Base-by-base conservation (phyloP, 2,888 invertebrate genomes). In the Idaea dimidiata region DNA sequence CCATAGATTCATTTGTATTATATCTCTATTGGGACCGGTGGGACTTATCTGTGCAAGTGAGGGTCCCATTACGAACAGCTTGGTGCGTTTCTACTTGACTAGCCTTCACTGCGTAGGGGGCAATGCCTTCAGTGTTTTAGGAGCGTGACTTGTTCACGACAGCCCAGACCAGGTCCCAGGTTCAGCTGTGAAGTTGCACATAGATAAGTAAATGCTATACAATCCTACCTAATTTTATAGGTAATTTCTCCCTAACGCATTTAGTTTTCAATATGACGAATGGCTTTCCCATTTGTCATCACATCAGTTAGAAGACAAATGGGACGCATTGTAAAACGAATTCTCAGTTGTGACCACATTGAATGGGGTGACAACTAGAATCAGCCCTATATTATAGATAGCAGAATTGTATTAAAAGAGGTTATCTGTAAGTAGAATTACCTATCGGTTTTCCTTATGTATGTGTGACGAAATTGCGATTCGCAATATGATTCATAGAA, bases 111-210 rank as follows among this genome's bases (percentile, higher is more conserved):
- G 59, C 74, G 74, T 72, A 74, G 80, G 80, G 79, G 77, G 70
- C 78, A 76, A 78, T 75, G 78, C 69, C 73, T 76, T 75, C 72
- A 68, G 66, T 67, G 68, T 75, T 71, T 67, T 76, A 75, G 73
- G 72, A 67, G 78, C 72, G 78, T 78, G 79, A 80, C 72, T 75
- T 67, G 76, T 70, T 79, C 81, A 78, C 78, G 76, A 76, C 79
- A 74, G 79, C 77, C 77, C 75, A 76, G 79, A 76, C 77, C 75
- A 76, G 69, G 78, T 76, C 80, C 79, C 82, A 83, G 79, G 82
- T 77, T 71, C 78, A 85, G 86, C 88, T 88, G 88, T 83, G 87
- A 83, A 87, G 83, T 81, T 83, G 83, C 80, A 87, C 71, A 83
- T 67, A 71, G 72, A 78, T 83, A 77, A 84, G 72, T 79, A 72